Percentiles rank a stretch among this genome's conserved stretches.
phyloP scores from a whole-genome alignment of 2,113 vertebrate species.

The Shinisaurus crocodilurus region DNA sequence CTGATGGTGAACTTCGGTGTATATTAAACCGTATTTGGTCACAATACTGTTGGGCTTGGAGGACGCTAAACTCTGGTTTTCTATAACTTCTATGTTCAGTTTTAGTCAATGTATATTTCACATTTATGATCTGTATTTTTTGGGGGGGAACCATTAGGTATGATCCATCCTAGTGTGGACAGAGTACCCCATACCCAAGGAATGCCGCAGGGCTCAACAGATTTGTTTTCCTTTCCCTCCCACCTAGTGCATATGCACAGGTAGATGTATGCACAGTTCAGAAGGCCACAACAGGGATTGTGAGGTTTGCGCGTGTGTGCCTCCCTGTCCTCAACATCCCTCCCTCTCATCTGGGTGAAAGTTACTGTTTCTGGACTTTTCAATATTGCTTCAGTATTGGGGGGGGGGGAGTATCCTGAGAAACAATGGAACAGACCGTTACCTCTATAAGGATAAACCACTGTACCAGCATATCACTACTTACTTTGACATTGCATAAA shows the following conservation, averaged over 20 bases:
- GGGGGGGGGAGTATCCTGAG: background rate
- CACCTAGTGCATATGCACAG: background rate
- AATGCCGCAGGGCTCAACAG: background rate
- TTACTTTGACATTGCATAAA: constrained; percentile 77
- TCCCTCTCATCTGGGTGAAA: background rate
- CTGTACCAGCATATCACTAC: constrained; percentile 60
- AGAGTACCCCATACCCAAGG: background rate
- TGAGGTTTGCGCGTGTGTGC: background rate
- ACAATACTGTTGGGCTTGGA: background rate
- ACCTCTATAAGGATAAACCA: constrained; percentile 7
- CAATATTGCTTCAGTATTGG: background rate
- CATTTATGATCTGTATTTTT: background rate
- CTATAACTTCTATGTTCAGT: background rate
- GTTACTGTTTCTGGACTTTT: constrained; percentile 8
- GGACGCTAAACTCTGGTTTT: background rate
- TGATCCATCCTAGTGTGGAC: background rate
- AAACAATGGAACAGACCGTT: background rate
- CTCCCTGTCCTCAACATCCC: background rate
- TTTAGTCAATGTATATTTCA: background rate
- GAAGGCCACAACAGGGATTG: too few relatives aligned
- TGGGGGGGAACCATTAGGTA: background rate
- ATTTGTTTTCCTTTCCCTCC: background rate
- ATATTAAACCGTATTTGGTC: background rate
- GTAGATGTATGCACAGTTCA: background rate
- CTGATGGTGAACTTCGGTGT: background rate